phyloP scores from a whole-genome alignment of 2,113 vertebrate species.

The Lutjanus erythropterus region DNA sequence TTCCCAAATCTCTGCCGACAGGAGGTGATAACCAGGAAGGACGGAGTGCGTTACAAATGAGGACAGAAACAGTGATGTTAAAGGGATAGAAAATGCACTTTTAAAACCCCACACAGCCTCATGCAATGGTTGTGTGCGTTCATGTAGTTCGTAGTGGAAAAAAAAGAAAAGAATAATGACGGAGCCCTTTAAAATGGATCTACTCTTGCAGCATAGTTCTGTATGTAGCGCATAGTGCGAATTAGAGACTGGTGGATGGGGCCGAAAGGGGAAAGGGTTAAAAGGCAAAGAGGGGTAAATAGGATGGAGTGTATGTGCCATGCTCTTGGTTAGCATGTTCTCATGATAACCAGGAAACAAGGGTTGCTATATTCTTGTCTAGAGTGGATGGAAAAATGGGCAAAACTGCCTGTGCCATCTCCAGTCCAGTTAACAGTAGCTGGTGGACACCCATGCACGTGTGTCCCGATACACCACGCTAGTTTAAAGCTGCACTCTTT shows the following conservation, averaged over 20 bases:
- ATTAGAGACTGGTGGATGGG: conserved; percentile 42
- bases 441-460: conserved; percentile 51
- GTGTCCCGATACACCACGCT: conserved; percentile 32
- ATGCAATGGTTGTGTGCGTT: conserved; percentile 75
- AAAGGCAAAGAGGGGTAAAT: conserved; percentile 37
- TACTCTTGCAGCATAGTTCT: conserved; percentile 85
- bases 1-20: conserved; percentile 30
- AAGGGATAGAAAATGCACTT: conserved; percentile 82
- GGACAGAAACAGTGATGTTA: conserved; percentile 75
- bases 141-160: conserved; percentile 58
- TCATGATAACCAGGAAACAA: conserved; percentile 57
- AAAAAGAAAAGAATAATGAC: conserved; percentile 68
- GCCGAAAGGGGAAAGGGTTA: conserved; percentile 1
- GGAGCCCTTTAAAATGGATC: conserved; percentile 87
- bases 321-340: conserved; percentile 53
- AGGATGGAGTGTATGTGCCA: conserved; percentile 45
- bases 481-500: conserved; percentile 53
- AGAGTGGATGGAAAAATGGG: conserved; percentile 47
- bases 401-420: conserved; percentile 56
- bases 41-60: conserved; percentile 54
- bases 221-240: conserved; percentile 79
- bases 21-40: conserved; percentile 16
- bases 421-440: conserved; percentile 36
- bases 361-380: conserved; percentile 53
- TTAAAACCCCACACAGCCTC: conserved; percentile 74